A percentile compares a stretch with the other conserved stretches of the same genome.
These are phyloP conservation scores for Phacellophora camtschatica DNA, from an alignment of 30 jellyfish, hydroid and myxozoan genomes.

Conservation along the genomic window DNA sequence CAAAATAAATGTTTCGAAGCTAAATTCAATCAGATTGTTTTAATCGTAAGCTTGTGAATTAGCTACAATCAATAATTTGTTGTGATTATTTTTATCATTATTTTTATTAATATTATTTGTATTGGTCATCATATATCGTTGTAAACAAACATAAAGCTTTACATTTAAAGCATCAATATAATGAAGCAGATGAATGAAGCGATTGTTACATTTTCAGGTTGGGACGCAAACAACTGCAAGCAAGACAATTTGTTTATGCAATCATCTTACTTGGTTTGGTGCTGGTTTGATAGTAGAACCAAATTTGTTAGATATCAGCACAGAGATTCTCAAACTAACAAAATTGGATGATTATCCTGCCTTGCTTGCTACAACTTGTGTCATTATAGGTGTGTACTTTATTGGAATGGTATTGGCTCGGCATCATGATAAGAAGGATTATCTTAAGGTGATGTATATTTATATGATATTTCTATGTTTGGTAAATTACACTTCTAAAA, in stretches of 20 bases:
- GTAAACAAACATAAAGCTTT: too few species aligned
- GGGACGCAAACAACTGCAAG: conserved; percentile 1
- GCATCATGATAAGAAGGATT: conserved; percentile 47
- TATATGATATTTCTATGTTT: too few species aligned
- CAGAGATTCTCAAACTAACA: conserved; percentile 39
- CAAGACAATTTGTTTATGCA: conserved; percentile 63
- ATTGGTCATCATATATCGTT: too few species aligned
- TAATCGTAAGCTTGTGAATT: too few species aligned
- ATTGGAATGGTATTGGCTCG: conserved; percentile 76
- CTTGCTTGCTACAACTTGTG: conserved; percentile 67
- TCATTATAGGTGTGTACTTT: conserved; percentile 26
- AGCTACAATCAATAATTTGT: too few species aligned
- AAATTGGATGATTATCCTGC: conserved; percentile 70
- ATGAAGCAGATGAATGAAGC: too few species aligned
- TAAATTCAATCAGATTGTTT: too few species aligned
- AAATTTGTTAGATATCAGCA: conserved; percentile 29
- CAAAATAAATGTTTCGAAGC: too few species aligned
- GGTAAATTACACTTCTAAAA: too few species aligned
- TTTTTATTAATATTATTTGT: too few species aligned
- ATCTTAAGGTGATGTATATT: conserved; percentile 37
- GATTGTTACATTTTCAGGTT: conserved; percentile 59
- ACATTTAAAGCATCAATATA: too few species aligned
- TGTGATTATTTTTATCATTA: too few species aligned
- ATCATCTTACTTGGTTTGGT: conserved; percentile 85
- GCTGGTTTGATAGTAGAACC: conserved; percentile 67